Percentiles rank a stretch among this genome's conserved stretches.
phyloP scores from a whole-genome alignment of 23 tunicate genomes.

The Styela plicata region DNA sequence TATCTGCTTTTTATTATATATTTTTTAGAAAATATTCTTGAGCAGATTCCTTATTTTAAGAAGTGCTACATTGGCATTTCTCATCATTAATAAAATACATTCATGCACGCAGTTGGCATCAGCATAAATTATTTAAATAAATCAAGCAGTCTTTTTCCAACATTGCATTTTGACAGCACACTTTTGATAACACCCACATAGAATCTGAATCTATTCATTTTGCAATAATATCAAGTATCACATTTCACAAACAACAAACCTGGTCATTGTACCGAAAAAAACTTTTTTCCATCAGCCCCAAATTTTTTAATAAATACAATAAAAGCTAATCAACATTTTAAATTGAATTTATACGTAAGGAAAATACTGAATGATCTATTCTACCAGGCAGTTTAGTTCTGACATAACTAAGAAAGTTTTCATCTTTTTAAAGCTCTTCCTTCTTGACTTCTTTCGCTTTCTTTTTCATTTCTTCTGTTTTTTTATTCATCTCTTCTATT shows the following conservation, averaged over 20 bases:
- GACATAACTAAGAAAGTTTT: too few relatives aligned
- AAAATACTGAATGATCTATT: background rate
- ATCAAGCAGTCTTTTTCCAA: background rate
- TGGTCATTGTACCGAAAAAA: too few relatives aligned
- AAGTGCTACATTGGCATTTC: too few relatives aligned
- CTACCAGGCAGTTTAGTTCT: background rate
- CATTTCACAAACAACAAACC: too few relatives aligned
- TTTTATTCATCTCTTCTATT: conserved; percentile 18
- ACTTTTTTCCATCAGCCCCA: too few relatives aligned
- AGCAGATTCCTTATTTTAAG: background rate
- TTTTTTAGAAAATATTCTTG: background rate
- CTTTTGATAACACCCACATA: too few relatives aligned
- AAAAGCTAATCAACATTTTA: background rate
- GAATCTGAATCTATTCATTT: background rate
- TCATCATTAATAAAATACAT: too few relatives aligned
- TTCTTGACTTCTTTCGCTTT: background rate
- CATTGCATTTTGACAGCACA: too few relatives aligned
- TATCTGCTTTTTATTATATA: background rate
- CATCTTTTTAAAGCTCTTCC: conserved; percentile 15
- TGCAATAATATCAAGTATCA: background rate
- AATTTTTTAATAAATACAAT: too few relatives aligned
- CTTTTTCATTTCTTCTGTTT: conserved; percentile 7
- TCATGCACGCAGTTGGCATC: background rate
- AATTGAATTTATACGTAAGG: too few relatives aligned
- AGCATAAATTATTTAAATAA: background rate